These are phyloP conservation scores for Meteorus cinctellus DNA, from an alignment of 2,888 invertebrate species.

Conservation along the genomic window DNA sequence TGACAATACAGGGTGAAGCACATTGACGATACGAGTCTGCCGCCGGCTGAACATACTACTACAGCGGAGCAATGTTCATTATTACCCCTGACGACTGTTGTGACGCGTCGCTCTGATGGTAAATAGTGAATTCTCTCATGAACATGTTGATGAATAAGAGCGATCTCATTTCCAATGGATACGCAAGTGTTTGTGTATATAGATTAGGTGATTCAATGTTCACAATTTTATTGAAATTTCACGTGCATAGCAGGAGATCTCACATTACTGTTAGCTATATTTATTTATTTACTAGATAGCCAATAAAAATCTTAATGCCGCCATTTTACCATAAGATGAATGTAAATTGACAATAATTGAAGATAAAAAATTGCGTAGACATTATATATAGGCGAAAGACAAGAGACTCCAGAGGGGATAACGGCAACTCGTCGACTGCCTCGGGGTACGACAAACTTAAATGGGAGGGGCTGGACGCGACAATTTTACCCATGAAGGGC, in stretches of 20 bases:
- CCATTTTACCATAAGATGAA: not conserved
- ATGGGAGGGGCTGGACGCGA: conserved; percentile 44
- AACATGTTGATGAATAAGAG: not conserved
- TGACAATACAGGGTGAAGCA: conserved; percentile 10
- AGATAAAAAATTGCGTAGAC: conserved; percentile 21
- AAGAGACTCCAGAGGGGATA: not conserved
- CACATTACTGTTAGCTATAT: too few relatives aligned
- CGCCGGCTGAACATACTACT: conserved; percentile 28
- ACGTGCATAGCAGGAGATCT: too few relatives aligned
- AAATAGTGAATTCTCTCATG: not conserved
- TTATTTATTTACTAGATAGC: too few relatives aligned
- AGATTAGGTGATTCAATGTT: too few relatives aligned
- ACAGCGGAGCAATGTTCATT: conserved; percentile 30
- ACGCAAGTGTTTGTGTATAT: too few relatives aligned
- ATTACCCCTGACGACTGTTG: conserved; percentile 11
- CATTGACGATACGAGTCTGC: not conserved
- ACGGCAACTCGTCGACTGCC: conserved; percentile 24
- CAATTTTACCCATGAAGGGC: conserved; percentile 40
- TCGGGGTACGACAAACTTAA: conserved; percentile 38
- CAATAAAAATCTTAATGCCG: conserved; percentile 41
- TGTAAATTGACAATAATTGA: not conserved
- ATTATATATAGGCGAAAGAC: conserved; percentile 1
- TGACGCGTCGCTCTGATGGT: not conserved
- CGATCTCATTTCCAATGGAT: conserved; percentile 56
- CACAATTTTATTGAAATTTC: too few relatives aligned